Evolutionary conservation across 2,797 vertebrate species (phyloP), one percentile per base, ranked within the genome.

Genomic region (Schizothorax lantsangensis): DNA sequence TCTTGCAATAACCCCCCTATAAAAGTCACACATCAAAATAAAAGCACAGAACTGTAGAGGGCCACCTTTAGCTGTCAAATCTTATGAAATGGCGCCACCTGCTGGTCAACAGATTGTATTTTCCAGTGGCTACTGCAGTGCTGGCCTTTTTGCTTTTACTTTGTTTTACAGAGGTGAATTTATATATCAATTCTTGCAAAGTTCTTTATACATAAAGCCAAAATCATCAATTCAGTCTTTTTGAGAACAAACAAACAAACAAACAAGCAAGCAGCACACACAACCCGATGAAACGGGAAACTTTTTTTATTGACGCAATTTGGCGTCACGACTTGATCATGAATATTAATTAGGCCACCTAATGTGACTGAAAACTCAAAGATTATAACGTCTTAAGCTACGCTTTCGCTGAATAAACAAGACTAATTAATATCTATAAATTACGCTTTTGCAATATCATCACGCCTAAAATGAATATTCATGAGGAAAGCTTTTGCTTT

Each of bases 51-150:
- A 10, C 33, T 19, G 11, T 9, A n/a, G 15, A 40, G n/a, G 38
- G 23, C 38, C 8, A 43, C 14, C 4, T 19, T 21, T 6, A 7
- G 17, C 6, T n/a, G 40, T 11, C 21, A 77, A 54, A 47, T 19
- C 4, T 86, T 90, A 86, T 83, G 78, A 14, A 91, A 92, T 74
- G 2, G 10, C 82, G 89, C 90, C 93, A 88, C 43, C 93, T 93
- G 87, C 52, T 85, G 93, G 81, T n/a, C 0, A 21, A 19, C n/a
- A 4, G 15, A 6, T 36, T 19, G 6, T 5, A 1, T 12, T 30
- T 23, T 26, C 4, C 2, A 4, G 26, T 11, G 1, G 6, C 17
- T 33, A 4, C 26, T 45, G 38, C 19, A 19, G 36, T 57, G 33
- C 14, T 71, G 15, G 52, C 6, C 3, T 21, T 54, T 6, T 7